Evolutionary conservation across 2,888 invertebrate genomes (phyloP), one percentile per base, ranked within the genome.

Genomic region (Apamea monoglypha): DNA sequence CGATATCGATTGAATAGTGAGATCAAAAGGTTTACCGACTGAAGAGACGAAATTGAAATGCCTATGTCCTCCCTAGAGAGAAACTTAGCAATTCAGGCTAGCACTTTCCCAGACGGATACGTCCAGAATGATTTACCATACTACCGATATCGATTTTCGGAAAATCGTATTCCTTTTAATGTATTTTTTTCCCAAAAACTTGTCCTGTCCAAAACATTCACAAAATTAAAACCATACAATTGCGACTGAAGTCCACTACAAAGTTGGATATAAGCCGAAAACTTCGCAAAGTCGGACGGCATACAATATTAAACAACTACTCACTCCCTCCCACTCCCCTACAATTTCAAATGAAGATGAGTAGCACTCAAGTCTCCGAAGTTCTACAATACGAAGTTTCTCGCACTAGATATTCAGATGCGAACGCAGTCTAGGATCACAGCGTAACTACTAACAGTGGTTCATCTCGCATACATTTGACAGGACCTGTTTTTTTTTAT

Each of bases 321-420:
- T 83, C 78, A 74, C 61, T 32, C 10, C 25, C 32, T 56, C 50
- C 40, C 14, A 16, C 44, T 8, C 40, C 32, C 61, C 63, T 81
- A 67, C 77, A 79, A 77, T 87, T 88, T 79, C 78, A 78, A 88
- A 86, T 88, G 88, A 86, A 87, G 86, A 88, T 81, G 80, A 86
- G 81, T 74, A 74, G 75, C 66, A 76, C 81, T 82, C 74, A 76
- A 79, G 76, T 74, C 77, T 88, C 14, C 56, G 29, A 86, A 86
- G 77, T 86, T 82, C 82, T 74, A 86, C 76, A 82, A 70, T 84
- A 32, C 71, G 18, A 88, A 87, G 86, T 88, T 87, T 78, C 81
- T 83, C 47, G 78, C 74, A 78, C 75, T 78, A 67, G 86, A 71
- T 78, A 85, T 81, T 85, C 71, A 66, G 75, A 83, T 64, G 66